A percentile compares a stretch with the other conserved stretches of the same genome.
These are phyloP conservation scores for Orientallactaga sibirica DNA, from an alignment of 2,797 vertebrate genomes.

Conservation along the genomic window DNA sequence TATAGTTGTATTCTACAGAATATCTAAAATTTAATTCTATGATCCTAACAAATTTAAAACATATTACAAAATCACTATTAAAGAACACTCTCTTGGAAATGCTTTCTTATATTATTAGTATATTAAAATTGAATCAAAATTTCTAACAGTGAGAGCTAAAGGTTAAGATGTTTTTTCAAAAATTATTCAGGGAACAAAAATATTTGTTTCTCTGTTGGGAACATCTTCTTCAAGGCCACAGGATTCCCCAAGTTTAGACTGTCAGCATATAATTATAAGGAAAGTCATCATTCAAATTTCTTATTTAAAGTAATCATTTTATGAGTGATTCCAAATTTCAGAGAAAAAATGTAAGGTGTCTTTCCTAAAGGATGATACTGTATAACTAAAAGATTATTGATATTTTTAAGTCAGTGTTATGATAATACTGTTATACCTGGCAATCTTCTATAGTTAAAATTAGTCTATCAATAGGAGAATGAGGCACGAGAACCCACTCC, in stretches of 20 bases:
- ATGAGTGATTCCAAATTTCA: not conserved
- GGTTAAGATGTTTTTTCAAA: constrained; percentile 62
- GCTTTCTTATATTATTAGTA: constrained; percentile 5
- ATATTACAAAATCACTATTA: constrained; percentile 36
- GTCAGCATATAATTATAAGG: constrained; percentile 41
- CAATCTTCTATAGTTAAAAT: not conserved
- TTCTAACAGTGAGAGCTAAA: constrained; percentile 61
- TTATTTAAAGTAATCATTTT: not conserved
- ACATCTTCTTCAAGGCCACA: not conserved
- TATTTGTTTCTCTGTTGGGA: constrained; percentile 50
- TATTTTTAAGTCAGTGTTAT: not conserved
- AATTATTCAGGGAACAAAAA: constrained; percentile 60
- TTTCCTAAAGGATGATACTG: not conserved
- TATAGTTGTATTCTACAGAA: not conserved
- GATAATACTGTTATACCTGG: not conserved
- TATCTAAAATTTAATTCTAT: constrained; percentile 36
- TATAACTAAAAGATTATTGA: not conserved
- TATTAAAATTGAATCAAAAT: constrained; percentile 64
- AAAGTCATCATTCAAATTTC: constrained; percentile 43
- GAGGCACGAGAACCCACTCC: too few relatives aligned
- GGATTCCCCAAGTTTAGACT: constrained; percentile 49
- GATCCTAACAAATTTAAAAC: not conserved
- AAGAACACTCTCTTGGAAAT: not conserved
- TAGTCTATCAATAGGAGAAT: too few relatives aligned
- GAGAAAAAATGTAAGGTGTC: not conserved